phyloP scores from a whole-genome alignment of 2,888 invertebrate species.

The Sminthurides aquaticus region DNA sequence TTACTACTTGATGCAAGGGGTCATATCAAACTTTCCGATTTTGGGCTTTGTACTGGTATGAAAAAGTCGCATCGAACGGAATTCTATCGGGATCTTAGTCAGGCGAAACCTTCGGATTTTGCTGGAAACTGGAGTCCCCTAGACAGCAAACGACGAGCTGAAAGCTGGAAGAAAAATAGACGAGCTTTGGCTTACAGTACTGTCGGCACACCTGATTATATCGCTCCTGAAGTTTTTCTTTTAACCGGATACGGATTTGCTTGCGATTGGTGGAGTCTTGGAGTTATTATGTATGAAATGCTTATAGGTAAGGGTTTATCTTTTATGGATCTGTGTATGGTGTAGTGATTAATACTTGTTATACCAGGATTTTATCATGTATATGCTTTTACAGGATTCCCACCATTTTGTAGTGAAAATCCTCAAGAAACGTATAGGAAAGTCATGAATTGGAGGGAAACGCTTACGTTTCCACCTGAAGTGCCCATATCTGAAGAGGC shows the following conservation, averaged over 20 bases:
- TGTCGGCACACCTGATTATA: slow-evolving; percentile 96
- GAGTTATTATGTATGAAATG: slow-evolving; percentile 99
- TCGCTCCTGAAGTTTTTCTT: slow-evolving; percentile 96
- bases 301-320: slow-evolving; percentile 67
- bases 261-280: slow-evolving; percentile 99
- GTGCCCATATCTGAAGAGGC: slow-evolving; percentile 98
- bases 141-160: slow-evolving; percentile 96
- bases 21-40: slow-evolving; percentile 96
- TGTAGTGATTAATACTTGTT: neutral
- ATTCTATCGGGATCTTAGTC: slow-evolving; percentile 94
- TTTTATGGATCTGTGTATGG: neutral
- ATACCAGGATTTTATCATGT: neutral
- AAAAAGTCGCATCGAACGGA: slow-evolving; percentile 98
- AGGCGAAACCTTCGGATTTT: slow-evolving; percentile 76
- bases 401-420: slow-evolving; percentile 98
- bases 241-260: slow-evolving; percentile 97
- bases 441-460: slow-evolving; percentile 99
- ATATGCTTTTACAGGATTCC: slow-evolving; percentile 67
- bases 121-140: slow-evolving; percentile 63
- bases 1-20: slow-evolving; percentile 93
- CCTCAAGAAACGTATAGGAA: slow-evolving; percentile 93
- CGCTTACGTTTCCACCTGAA: slow-evolving; percentile 96
- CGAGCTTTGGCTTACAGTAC: slow-evolving; percentile 89
- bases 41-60: slow-evolving; percentile 96
- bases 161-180: slow-evolving; percentile 98